Percentiles rank a stretch among this genome's conserved stretches.
Evolutionary conservation across 2,113 vertebrate genomes (phyloP).

Genomic region (Microtus richardsoni): DNA sequence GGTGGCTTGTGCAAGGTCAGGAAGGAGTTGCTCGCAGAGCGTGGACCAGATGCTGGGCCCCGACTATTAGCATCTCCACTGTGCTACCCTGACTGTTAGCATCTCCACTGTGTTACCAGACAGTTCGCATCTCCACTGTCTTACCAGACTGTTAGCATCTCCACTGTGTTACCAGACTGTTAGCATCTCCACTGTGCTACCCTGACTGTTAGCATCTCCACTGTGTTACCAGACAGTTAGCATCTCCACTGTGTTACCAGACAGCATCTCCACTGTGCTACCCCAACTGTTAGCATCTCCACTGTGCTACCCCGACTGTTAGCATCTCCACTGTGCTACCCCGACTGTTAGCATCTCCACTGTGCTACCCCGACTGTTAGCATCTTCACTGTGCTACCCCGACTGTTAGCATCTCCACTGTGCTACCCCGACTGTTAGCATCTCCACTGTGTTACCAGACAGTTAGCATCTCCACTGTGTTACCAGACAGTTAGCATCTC

Average conservation of each 20-base stretch:
- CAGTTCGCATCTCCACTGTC: not conserved
- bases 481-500: no score
- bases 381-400: no score
- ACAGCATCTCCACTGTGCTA: no score
- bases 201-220: not conserved
- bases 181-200: not conserved
- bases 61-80: not conserved
- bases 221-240: not conserved
- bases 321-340: not conserved
- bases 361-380: not conserved
- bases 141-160: no score
- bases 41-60: not conserved
- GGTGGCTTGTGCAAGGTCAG: not conserved
- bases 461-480: not conserved
- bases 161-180: not conserved
- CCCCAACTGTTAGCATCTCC: not conserved
- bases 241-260: not conserved
- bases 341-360: no score
- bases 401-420: not conserved
- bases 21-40: not conserved
- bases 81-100: not conserved
- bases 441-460: not conserved
- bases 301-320: not conserved
- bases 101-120: not conserved
- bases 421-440: not conserved